Evolutionary conservation across 2,888 invertebrate species (phyloP), one percentile per base, ranked within the genome.

Genomic region (Meliscaeva auricollis): DNA sequence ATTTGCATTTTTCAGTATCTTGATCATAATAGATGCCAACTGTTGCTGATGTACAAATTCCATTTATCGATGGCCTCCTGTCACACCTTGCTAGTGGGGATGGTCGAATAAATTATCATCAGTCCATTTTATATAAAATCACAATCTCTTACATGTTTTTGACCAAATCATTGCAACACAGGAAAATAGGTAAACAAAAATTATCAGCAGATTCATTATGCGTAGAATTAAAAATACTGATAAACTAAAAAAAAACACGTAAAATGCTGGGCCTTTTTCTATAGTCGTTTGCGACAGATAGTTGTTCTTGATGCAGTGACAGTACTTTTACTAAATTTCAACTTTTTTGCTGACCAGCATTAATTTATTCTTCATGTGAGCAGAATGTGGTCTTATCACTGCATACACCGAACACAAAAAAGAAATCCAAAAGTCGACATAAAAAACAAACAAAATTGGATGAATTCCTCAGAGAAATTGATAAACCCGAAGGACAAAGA

Each of bases 1-100:
- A 91, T 22, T 89, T 90, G 54, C 91, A 91, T 15, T 87, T 90
- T 64, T 91, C 90, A 15, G 90, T 90, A 83, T 91, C 91, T 62
- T 76, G 88, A 77, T 91, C 91, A 22, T 87, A 91, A 69, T 89
- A 90, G 30, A 91, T 91, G 80, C 91, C 91, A 77, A 91, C 44
- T 3, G 91, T 91, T 58, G 88, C 88, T 8, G 91, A 89, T 3
- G 88, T 88, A 60, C 91, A 91, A 5, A 91, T 87, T 56, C 90
- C 88, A 80, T 78, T 91, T 7, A 90, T 90, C 41, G 89, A 90
- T 20, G 91, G 91, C 78, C 88, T 87, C 35, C 89, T 88, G 50
- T 88, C 88, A 85, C 91, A 91, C 9, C 89, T 89, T 87, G 91
- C 91, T 70, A 20, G 3, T 3, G 13, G 2, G 13, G 38, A 38